Percentiles rank a stretch among this genome's conserved stretches.
phyloP scores from a whole-genome alignment of 1,140 invertebrate genomes.

The Andrena cerasifolii region DNA sequence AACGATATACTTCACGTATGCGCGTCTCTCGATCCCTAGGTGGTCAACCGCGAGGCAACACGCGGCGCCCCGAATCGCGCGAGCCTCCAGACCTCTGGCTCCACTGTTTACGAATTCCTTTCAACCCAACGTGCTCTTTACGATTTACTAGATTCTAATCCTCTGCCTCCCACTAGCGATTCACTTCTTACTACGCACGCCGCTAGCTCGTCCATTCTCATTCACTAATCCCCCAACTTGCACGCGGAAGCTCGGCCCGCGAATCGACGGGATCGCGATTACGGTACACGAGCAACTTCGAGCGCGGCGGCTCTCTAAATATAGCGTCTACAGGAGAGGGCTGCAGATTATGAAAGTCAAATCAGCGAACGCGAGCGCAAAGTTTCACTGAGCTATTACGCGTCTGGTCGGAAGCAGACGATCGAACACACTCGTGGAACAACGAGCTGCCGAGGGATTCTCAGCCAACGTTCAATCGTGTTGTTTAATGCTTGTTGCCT shows the following conservation, averaged over 20 bases:
- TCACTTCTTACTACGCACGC: too few relatives aligned
- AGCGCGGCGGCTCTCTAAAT: neutral
- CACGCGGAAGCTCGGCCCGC: neutral
- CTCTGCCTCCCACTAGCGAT: too few relatives aligned
- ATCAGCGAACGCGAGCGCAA: conserved; percentile 11
- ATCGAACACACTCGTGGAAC: neutral
- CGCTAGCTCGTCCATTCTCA: neutral
- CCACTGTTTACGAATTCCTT: too few relatives aligned
- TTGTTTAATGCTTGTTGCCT: neutral
- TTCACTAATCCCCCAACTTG: neutral
- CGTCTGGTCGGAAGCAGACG: neutral
- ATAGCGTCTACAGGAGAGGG: neutral
- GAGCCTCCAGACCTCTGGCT: too few relatives aligned
- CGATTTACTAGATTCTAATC: too few relatives aligned
- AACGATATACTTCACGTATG: too few relatives aligned
- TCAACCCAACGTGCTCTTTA: too few relatives aligned
- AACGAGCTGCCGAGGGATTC: neutral
- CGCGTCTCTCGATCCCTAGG: too few relatives aligned
- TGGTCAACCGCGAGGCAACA: too few relatives aligned
- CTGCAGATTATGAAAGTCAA: conserved; percentile 27
- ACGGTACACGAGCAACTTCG: neutral
- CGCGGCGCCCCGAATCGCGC: too few relatives aligned
- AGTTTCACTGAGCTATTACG: conserved; percentile 11
- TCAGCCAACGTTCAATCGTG: neutral
- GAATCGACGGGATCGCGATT: neutral